Base-by-base conservation (phyloP, 2,888 invertebrate genomes). In the Oxytorus armatus region DNA sequence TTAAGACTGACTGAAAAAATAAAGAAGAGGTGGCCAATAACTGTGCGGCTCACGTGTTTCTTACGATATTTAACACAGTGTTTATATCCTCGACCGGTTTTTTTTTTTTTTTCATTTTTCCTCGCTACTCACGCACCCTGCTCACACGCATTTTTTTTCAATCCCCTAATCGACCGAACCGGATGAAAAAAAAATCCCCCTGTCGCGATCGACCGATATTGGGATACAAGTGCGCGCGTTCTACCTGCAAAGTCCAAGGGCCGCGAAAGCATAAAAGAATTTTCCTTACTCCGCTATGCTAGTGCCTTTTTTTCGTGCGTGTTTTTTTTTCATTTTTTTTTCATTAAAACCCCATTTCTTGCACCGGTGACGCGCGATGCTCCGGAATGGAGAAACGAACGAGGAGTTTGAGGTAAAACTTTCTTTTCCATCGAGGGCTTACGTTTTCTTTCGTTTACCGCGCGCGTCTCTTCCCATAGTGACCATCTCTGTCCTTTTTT, bases 101-200 rank as follows among this genome's bases (percentile, higher is more conserved):
- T 69, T 63, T 69, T 65, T 63, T 57, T 36, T 25, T 21, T 25
- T 66, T n/a, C n/a, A n/a, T n/a, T 5, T 29, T 5, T 29, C 29
- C 29, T 5, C 3, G 5, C 21, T 21, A 51, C 36, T 51, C 21
- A 29, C 25, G 18, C 33, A 14, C 33, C 21, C 25, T 21, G 59
- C 57, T 33, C 33, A 59, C 59, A 51, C 21, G 51, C n/a, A 66
- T 77, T 77, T 77, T 70, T 55, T 77, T 65, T 70, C 33, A 23
- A 65, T 42, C 14, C 18, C 16, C 29, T 51, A 33, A 66, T 77
- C 65, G 47, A 55, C 51, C 42, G 36, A 36, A 69, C 29, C 8
- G 18, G 49, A 11, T 3, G 36, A 1, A 66, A 49, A 65, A 59
- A 68, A 76, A 68, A n/a, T 42, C 10, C 33, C 44, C 68, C 33